Base-by-base conservation (phyloP, 2,113 vertebrate species). In the Perca flavescens region DNA sequence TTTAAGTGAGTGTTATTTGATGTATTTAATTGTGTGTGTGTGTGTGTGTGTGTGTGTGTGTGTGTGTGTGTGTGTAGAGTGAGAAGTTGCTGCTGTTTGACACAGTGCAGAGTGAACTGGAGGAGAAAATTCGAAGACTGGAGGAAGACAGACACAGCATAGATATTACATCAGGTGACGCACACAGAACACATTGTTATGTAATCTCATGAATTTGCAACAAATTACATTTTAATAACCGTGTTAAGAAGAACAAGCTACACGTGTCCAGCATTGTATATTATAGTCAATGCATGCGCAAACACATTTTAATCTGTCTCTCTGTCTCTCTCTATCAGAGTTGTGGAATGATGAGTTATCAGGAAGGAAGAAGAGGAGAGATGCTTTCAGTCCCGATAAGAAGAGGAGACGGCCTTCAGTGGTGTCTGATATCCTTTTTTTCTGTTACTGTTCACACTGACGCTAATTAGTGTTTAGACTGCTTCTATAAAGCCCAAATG, bases 111-210 rank as follows among this genome's bases (percentile, higher is more conserved):
- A 98, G 95, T 92, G 98, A 99, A 86, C 92, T 99, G 79, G 98
- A 99, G 90, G 98, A 99, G 93, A 99, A 98, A 92, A 99, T 99
- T n/a, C 92, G 97, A 84, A 93, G 98, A 74, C 96, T 99, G 85
- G 98, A 99, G 92, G 98, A 99, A 84, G 97, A 99, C 87, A 93
- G 98, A 19, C 97, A 99, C 88, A 99, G 97, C 89, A 98, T 99
- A 78, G 98, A 99, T 74, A 98, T 99, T 61, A 98, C 97, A 56
- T 99, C 98, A 95, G 97, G 98, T 93, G 77, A 36, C 2, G 2
- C 57, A 13, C 46, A 21, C 43, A 46, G 17, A 31, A 53, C 61
- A 60, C n/a, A 17, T 40, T 4, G 5, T 25, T 46, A 10, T 19
- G 21, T 57, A 1, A 12, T 16, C 6, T 58, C 22, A 49, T n/a